Base-by-base conservation (phyloP, 2,113 vertebrate species). In the Chloropsis hardwickii region DNA sequence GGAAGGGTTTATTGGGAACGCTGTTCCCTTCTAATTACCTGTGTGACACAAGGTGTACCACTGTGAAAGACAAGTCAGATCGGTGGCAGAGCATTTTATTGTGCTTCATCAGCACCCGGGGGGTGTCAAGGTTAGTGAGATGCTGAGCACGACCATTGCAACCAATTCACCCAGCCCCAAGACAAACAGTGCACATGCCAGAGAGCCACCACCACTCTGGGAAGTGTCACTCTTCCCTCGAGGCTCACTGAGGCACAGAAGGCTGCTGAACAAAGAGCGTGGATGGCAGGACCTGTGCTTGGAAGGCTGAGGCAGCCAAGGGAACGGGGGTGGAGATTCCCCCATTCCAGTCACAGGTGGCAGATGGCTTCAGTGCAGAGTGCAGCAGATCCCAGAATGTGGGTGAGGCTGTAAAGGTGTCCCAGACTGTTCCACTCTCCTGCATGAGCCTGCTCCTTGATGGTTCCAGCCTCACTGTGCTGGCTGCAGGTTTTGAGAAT, bases 41-140 rank as follows among this genome's bases (percentile, higher is more conserved):
- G 10, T 4, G 66, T 84, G 88, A 87, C 83, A 91, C 81, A 17
- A 61, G 33, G 71, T 51, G 81, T 62, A 33, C 53, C 67, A 2
- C 79, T 72, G 81, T 86, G 93, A 95, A 96, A 95, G 87, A 91
- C 73, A 79, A 95, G 69, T 9, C 37, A 1, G 31, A 16, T 27
- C 0, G 4, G 88, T n/a, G 81, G 85, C 88, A 92, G 67, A 6
- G 31, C 28, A 44, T 94, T 85, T 82, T 67, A 60, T 45, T 74
- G 83, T 53, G 88, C 90, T 86, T 74, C 56, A 56, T 94, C 95
- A 96, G 96, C 94, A 90, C 21, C 24, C 21, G 0, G 24, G n/a
- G 76, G 67, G 31, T 54, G 79, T 28, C 95, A 97, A 94, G 95
- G 91, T 93, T 60, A 95, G 69, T 7, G 14, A 71, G 76, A 42